Evolutionary conservation across 2,113 vertebrate species (phyloP).

Genomic region (Excalfactoria chinensis): DNA sequence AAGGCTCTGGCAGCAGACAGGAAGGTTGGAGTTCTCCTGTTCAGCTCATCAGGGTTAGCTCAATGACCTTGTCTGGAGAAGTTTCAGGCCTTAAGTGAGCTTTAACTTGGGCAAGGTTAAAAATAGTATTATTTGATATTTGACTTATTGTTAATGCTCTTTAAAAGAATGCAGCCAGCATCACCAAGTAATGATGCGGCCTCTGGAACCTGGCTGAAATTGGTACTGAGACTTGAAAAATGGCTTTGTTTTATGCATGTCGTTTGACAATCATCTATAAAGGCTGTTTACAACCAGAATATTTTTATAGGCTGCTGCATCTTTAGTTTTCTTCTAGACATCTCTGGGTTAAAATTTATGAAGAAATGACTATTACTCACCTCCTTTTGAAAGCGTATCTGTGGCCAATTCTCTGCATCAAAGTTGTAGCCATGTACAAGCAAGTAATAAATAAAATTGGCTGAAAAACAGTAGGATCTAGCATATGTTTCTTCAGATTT

Average conservation of each 20-base stretch:
- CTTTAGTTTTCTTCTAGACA: neutral
- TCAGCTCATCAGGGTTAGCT: neutral
- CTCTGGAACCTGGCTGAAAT: neutral
- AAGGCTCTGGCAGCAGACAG: neutral
- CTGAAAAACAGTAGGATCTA: conserved; percentile 88
- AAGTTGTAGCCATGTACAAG: conserved; percentile 91
- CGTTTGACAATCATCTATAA: neutral
- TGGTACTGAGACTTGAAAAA: neutral
- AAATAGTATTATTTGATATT: neutral
- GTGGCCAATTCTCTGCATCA: conserved; percentile 83
- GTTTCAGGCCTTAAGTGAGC: neutral
- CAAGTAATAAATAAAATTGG: conserved; percentile 87
- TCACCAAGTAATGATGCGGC: neutral
- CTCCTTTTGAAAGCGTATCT: conserved; percentile 87
- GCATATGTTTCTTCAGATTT: conserved; percentile 78
- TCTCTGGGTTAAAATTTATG: neutral
- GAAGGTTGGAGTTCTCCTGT: neutral
- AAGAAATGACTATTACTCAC: conserved; percentile 70
- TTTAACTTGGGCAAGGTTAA: neutral
- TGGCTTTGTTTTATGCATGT: neutral
- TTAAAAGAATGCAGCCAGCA: neutral
- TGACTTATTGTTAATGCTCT: neutral
- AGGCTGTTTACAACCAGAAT: neutral
- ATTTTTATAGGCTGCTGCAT: neutral
- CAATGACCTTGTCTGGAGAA: neutral